Evolutionary conservation across 2,113 vertebrate species (phyloP).

Genomic region (Scytalopus superciliaris): DNA sequence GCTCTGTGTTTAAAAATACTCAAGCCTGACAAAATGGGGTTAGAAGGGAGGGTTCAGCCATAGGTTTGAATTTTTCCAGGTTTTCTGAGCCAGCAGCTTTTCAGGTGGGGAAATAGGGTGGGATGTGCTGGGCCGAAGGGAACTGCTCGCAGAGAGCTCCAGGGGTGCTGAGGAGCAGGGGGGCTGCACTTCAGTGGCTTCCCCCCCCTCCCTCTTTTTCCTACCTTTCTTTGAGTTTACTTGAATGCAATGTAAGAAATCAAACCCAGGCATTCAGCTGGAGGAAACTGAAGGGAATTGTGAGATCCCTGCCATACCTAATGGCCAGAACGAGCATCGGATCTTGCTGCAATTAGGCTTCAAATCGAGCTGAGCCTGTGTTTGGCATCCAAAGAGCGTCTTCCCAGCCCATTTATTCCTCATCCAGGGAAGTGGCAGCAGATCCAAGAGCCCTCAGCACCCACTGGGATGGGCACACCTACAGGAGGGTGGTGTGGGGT

Average conservation of each 20-base stretch:
- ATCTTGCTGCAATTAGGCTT: not conserved
- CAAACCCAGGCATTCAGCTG: not conserved
- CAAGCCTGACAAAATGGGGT: conserved; percentile 44
- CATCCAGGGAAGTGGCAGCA: not conserved
- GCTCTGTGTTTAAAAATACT: conserved; percentile 41
- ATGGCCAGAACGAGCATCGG: not conserved
- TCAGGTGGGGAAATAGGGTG: not conserved
- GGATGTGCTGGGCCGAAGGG: not conserved
- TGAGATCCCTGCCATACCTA: not conserved
- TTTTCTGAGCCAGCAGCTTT: not conserved
- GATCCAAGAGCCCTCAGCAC: not conserved
- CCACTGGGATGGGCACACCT: not conserved
- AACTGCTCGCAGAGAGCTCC: not conserved
- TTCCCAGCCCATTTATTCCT: not conserved
- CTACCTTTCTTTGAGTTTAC: not conserved
- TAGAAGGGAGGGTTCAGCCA: not conserved
- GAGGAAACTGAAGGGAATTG: not conserved
- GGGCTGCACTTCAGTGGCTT: not conserved
- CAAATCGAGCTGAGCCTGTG: not conserved
- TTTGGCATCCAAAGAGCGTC: not conserved
- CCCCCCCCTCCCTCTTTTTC: not conserved
- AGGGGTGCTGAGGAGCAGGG: not conserved
- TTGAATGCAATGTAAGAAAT: not conserved
- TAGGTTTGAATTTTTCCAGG: not conserved
- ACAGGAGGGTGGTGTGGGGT: not conserved